phyloP scores from a whole-genome alignment of 2,797 vertebrate species.

The Hoplostethus mediterraneus region DNA sequence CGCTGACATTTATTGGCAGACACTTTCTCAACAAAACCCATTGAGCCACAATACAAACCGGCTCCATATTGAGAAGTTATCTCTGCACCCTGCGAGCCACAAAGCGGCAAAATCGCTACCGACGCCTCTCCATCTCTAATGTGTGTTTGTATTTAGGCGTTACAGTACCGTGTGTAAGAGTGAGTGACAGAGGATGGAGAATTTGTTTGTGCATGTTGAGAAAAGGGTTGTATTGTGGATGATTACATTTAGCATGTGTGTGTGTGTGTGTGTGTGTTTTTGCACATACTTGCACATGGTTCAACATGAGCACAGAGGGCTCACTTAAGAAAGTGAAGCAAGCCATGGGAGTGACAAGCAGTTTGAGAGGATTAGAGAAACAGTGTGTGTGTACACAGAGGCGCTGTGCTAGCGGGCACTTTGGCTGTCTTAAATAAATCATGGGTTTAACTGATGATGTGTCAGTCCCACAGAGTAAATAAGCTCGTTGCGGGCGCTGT shows the following conservation, averaged over 20 bases:
- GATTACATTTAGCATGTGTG: conserved; percentile 16
- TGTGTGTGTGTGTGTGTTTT: conserved; percentile 1
- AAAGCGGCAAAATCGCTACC: conserved; percentile 20
- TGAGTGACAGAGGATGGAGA: conserved; percentile 29
- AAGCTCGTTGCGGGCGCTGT: conserved; percentile 62
- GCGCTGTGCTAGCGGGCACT: conserved; percentile 77
- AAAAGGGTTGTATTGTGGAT: conserved; percentile 15
- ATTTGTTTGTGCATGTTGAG: conserved; percentile 33
- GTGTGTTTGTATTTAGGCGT: conserved; percentile 28
- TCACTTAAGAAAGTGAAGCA: conserved; percentile 45
- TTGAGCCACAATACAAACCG: conserved; percentile 55
- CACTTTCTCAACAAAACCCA: conserved; percentile 58
- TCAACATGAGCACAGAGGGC: conserved; percentile 48
- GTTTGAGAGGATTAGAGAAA: conserved; percentile 69
- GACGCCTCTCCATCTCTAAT: conserved; percentile 1
- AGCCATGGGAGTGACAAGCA: conserved; percentile 60
- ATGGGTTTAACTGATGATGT: conserved; percentile 73
- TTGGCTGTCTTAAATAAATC: conserved; percentile 81
- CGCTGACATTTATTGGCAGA: conserved; percentile 60
- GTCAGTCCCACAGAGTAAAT: conserved; percentile 75
- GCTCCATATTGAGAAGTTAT: conserved; percentile 47
- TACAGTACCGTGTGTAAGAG: not conserved
- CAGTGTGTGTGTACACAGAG: conserved; percentile 66
- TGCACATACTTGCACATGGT: conserved; percentile 24
- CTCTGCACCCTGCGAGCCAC: conserved; percentile 34